Conservation (phyloP, 2,797 vertebrate genomes). For the Monodelphis domestica region DNA sequence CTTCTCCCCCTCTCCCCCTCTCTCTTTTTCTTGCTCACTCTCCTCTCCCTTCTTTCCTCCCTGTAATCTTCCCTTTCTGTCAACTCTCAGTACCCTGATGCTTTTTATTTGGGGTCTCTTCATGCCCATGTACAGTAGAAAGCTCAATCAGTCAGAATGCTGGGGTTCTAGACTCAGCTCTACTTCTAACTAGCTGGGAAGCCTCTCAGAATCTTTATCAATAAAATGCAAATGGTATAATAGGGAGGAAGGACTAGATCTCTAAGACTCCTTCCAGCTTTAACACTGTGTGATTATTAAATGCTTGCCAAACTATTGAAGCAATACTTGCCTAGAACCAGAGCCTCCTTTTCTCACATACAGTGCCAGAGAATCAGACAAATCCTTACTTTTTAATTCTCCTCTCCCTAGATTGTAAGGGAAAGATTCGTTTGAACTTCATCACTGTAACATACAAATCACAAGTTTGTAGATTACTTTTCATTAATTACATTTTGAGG, state of each 20-base stretch:
- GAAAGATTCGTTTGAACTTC: neutral
- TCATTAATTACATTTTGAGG: slow-evolving; percentile 26
- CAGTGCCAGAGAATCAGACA: neutral
- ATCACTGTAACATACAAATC: neutral
- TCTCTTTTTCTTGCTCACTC: too few species aligned
- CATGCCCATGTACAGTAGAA: neutral
- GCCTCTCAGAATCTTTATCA: neutral
- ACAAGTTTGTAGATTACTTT: neutral
- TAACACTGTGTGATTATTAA: neutral
- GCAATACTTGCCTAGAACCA: neutral
- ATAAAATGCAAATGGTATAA: neutral
- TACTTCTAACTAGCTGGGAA: neutral
- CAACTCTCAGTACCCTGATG: neutral
- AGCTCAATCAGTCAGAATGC: neutral
- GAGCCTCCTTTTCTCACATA: neutral
- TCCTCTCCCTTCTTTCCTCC: too few species aligned
- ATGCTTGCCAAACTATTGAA: neutral
- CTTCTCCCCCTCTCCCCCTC: too few species aligned
- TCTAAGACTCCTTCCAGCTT: neutral
- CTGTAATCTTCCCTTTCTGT: neutral
- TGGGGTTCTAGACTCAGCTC: neutral
- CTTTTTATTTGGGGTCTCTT: neutral
- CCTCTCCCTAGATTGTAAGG: neutral
- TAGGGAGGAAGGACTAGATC: neutral
- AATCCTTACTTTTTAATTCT: neutral